Evolutionary conservation across 2,113 vertebrate genomes (phyloP).

Genomic region (Sinocyclocheilus maitianheensis): DNA sequence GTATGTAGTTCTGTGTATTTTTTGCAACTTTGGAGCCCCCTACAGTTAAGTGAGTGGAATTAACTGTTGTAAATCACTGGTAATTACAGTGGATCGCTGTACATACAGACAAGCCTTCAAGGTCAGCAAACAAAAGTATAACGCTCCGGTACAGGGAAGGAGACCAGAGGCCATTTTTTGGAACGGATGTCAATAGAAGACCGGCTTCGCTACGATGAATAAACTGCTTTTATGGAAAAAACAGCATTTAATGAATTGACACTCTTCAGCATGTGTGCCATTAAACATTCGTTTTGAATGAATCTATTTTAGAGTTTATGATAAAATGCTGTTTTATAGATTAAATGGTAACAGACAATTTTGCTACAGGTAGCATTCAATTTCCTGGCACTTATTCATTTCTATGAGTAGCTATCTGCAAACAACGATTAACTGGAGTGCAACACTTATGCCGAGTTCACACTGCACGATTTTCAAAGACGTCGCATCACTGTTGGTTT

Average conservation of each 20-base stretch:
- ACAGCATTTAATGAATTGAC: neutral
- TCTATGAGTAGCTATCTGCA: neutral
- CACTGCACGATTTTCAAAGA: no score
- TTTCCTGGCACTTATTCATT: neutral
- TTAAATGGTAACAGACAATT: neutral
- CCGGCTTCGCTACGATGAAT: neutral
- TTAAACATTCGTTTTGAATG: neutral
- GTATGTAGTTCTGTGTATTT: no score
- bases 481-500: no score
- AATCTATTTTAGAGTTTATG: neutral
- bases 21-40: no score
- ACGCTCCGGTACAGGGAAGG: neutral
- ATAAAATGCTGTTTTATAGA: no score
- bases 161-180: neutral
- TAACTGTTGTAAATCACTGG: no score
- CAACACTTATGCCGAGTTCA: no score
- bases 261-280: neutral
- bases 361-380: neutral
- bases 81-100: neutral
- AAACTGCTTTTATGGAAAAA: neutral
- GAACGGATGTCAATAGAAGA: no score
- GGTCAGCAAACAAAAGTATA: neutral
- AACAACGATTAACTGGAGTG: neutral
- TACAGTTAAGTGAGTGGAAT: no score
- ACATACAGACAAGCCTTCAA: neutral